Evolutionary conservation across 1,140 invertebrate species (phyloP), one percentile per base, ranked within the genome.

Genomic region (Charaxes varanes): DNA sequence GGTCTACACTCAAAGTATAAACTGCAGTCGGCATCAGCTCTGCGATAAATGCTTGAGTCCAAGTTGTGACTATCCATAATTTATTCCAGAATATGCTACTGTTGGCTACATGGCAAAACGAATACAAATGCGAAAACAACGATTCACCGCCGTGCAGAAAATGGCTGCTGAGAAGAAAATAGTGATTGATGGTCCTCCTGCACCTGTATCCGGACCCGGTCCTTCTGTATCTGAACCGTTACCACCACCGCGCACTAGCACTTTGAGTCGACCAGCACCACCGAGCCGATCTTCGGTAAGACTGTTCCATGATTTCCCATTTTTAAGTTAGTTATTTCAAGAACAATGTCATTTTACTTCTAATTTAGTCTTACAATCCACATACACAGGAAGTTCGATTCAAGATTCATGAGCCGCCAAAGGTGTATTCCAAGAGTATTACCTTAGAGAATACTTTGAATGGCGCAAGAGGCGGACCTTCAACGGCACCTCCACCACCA

Each of bases 81-180:
- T 44, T 34, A 30, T 82, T 85, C 21, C 88, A 96, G 95, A 97
- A 87, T 97, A 97, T 77, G 95, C 95, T 40, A 95, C 94, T 33
- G 95, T 97, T 45, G 95, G 95, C 53, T 97, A 97, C 84, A 95
- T 97, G 92, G 94, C 94, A 45, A 97, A 97, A 87, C 87, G 95
- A 78, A 96, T 97, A 79, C 93, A 96, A 81, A 97, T 97, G 94
- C 87, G 94, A 61, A 96, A 96, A 86, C 95, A 94, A 85, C 88
- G 94, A 53, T 94, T 94, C 76, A 86, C 92, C 67, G 91, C 92
- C 35, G 90, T 94, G 49, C 93, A 95, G 76, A 96, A 96, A 85
- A 92, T 96, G 80, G 92, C 93, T 46, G 93, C 94, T 57, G 92
- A 96, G 80, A 95, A 95, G 85, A 94, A 95, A 81, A 88, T 90